Conservation (phyloP, 2,888 invertebrate genomes). For the Tetanocera ferruginea region DNA sequence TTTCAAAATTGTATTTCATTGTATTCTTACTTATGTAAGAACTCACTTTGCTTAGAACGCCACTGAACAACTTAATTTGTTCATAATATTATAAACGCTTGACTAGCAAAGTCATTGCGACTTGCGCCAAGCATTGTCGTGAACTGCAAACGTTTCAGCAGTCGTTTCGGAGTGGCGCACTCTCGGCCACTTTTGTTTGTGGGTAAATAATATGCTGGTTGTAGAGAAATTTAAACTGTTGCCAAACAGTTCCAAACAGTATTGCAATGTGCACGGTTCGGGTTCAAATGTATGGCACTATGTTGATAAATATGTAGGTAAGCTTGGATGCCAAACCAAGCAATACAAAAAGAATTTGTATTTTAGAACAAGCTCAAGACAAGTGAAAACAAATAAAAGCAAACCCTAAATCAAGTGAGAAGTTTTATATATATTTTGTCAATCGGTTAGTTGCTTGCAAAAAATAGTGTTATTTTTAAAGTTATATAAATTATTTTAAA, state of each 20-base stretch:
- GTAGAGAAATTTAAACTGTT: conserved; percentile 12
- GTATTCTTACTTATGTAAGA: too few relatives aligned
- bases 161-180: background rate
- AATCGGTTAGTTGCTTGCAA: too few relatives aligned
- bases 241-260: conserved; percentile 6
- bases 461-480: too few relatives aligned
- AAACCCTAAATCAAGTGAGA: too few relatives aligned
- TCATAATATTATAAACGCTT: background rate
- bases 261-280: conserved; percentile 23
- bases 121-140: too few relatives aligned
- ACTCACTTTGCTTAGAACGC: background rate
- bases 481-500: too few relatives aligned
- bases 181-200: background rate
- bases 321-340: background rate
- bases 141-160: background rate
- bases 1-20: too few relatives aligned
- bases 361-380: background rate
- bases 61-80: background rate
- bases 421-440: too few relatives aligned
- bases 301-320: background rate
- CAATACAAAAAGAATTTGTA: background rate
- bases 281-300: background rate
- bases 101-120: too few relatives aligned
- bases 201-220: background rate
- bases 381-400: background rate